phyloP scores from a whole-genome alignment of 2,888 invertebrate genomes.

The Dasysyrphus tricinctus region DNA sequence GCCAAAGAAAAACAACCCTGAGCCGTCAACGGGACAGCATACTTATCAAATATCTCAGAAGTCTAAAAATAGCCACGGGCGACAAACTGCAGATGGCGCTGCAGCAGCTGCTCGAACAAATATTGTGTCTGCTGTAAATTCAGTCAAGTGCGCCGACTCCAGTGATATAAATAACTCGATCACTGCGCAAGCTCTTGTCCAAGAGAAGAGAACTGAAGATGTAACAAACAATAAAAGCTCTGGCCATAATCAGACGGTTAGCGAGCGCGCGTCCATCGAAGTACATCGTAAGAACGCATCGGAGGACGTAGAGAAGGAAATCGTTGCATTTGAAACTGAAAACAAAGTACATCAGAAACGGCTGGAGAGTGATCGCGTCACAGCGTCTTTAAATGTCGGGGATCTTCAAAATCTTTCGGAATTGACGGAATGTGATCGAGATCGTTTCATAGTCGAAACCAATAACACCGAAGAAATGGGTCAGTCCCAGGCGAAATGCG shows the following conservation, averaged over 20 bases:
- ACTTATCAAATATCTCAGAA: slow-evolving; percentile 66
- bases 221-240: slow-evolving; percentile 58
- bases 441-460: slow-evolving; percentile 72
- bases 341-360: slow-evolving; percentile 31
- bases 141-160: slow-evolving; percentile 63
- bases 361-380: slow-evolving; percentile 71
- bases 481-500: slow-evolving; percentile 74
- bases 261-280: slow-evolving; percentile 58
- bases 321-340: slow-evolving; percentile 41
- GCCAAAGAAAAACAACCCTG: slow-evolving; percentile 47
- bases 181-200: slow-evolving; percentile 53
- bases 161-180: slow-evolving; percentile 58
- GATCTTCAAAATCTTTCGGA: slow-evolving; percentile 53
- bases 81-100: slow-evolving; percentile 62
- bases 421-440: slow-evolving; percentile 79
- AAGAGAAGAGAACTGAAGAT: slow-evolving; percentile 56
- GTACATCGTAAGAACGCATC: slow-evolving; percentile 52
- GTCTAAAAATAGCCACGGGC: slow-evolving; percentile 63
- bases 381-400: slow-evolving; percentile 65
- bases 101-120: slow-evolving; percentile 54
- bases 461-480: slow-evolving; percentile 67
- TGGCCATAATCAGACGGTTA: slow-evolving; percentile 57
- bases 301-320: slow-evolving; percentile 33
- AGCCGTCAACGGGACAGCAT: slow-evolving; percentile 48
- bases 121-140: slow-evolving; percentile 47